Evolutionary conservation across 2,113 vertebrate genomes (phyloP).

Genomic region (Numenius arquata): DNA sequence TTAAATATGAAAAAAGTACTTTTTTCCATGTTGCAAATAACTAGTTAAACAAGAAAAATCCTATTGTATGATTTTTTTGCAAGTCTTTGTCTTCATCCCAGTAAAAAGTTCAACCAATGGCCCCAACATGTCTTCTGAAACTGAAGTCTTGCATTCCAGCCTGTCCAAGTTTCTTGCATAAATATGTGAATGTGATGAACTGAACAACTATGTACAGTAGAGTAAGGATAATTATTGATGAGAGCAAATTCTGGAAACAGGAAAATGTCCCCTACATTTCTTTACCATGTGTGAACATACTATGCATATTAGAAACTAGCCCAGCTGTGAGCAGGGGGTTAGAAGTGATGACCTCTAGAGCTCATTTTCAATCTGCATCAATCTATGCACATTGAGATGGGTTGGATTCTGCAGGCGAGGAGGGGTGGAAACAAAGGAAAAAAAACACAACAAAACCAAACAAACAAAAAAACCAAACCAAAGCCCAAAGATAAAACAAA

Average conservation of each 20-base stretch:
- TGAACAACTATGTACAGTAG: not conserved
- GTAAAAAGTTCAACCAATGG: not conserved
- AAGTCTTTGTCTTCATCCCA: not conserved
- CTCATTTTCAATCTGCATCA: not conserved
- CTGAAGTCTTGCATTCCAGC: not conserved
- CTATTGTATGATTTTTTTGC: not conserved
- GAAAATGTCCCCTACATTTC: not conserved
- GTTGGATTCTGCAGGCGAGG: not conserved
- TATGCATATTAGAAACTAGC: not conserved
- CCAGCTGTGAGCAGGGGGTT: not conserved
- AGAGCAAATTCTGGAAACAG: not conserved
- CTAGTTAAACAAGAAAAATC: not conserved
- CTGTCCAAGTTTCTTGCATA: not conserved
- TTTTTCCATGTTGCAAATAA: not conserved
- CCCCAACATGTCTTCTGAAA: not conserved
- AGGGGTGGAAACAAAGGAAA: not conserved
- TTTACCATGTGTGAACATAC: not conserved
- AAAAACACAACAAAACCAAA: not conserved
- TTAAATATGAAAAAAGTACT: not conserved
- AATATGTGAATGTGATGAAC: not conserved
- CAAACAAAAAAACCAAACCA: too few relatives aligned
- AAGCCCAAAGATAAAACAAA: not conserved
- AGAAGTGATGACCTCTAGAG: not conserved
- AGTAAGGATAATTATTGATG: not conserved
- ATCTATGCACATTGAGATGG: not conserved